Evolutionary conservation across 1,140 invertebrate species (phyloP).

Genomic region (Ctenoplectra terminalis): DNA sequence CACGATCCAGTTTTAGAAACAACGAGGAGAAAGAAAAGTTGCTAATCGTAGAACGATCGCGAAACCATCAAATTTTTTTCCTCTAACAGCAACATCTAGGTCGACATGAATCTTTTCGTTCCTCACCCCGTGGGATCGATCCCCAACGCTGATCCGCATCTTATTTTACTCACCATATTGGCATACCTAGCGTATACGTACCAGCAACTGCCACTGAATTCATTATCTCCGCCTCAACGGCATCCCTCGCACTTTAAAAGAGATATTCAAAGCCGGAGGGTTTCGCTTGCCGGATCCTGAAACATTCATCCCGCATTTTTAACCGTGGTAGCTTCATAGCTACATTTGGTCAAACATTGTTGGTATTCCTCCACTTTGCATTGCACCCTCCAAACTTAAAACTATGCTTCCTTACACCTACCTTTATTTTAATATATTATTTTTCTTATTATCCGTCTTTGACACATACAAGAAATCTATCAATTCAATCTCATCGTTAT

Average conservation of each 20-base stretch:
- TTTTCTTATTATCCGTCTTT: too few species aligned
- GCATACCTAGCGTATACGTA: not conserved
- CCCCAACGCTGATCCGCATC: not conserved
- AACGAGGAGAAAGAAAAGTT: too few species aligned
- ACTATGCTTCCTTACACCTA: too few species aligned
- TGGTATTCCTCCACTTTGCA: too few species aligned
- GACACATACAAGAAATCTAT: too few species aligned
- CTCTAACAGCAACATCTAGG: not conserved
- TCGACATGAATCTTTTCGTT: constrained; percentile 2
- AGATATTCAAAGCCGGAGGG: constrained; percentile 21
- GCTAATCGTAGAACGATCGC: not conserved
- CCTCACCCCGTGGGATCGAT: not conserved
- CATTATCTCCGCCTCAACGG: not conserved
- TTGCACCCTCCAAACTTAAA: too few species aligned
- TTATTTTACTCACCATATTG: constrained; percentile 21
- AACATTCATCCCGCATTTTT: constrained; percentile 11
- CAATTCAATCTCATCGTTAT: too few species aligned
- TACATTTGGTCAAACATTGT: not conserved
- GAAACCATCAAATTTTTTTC: not conserved
- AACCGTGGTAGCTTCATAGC: too few species aligned
- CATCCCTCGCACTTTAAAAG: constrained; percentile 26
- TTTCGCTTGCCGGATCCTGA: not conserved
- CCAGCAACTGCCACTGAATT: constrained; percentile 20
- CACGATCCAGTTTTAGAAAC: too few species aligned
- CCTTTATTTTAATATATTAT: too few species aligned